Percentiles rank a stretch among this genome's conserved stretches.
Conservation (phyloP, 2,113 vertebrate genomes). For the Forbesichthys agassizii region DNA sequence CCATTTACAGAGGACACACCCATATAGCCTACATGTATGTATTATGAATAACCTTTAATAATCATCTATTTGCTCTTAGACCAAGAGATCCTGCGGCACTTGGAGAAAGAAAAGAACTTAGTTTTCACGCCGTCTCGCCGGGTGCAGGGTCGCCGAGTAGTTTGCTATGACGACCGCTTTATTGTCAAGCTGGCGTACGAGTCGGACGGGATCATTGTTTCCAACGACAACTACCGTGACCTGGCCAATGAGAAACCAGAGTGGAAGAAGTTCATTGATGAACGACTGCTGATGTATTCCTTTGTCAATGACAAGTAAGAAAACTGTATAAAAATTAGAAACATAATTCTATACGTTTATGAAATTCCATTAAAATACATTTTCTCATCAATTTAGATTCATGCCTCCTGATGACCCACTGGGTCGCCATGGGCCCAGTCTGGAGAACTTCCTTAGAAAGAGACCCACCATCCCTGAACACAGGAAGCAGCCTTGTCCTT, state of each 20-base stretch:
- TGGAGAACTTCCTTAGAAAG: slow-evolving; percentile 97
- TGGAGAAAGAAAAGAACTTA: slow-evolving; percentile 95
- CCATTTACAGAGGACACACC: too few relatives aligned
- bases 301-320: slow-evolving; percentile 99
- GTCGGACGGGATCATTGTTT: slow-evolving; percentile 95
- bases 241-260: slow-evolving; percentile 95
- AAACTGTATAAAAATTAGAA: too few relatives aligned
- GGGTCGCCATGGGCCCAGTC: slow-evolving; percentile 94
- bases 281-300: slow-evolving; percentile 96
- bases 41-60: too few relatives aligned
- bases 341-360: not conserved
- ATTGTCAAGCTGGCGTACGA: slow-evolving; percentile 96
- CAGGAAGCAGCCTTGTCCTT: slow-evolving; percentile 96
- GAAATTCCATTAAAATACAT: not conserved
- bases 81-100: slow-evolving; percentile 78
- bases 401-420: slow-evolving; percentile 98
- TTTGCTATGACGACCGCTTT: slow-evolving; percentile 96
- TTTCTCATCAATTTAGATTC: slow-evolving; percentile 73
- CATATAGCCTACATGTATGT: too few relatives aligned
- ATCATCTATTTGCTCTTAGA: too few relatives aligned
- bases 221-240: slow-evolving; percentile 98
- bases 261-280: slow-evolving; percentile 98
- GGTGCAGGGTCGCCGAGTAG: slow-evolving; percentile 93
- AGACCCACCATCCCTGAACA: slow-evolving; percentile 90
- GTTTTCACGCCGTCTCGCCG: slow-evolving; percentile 96